These are phyloP conservation scores for Bos indicus DNA, from an alignment of 2,113 vertebrate genomes.

Conservation along the genomic window DNA sequence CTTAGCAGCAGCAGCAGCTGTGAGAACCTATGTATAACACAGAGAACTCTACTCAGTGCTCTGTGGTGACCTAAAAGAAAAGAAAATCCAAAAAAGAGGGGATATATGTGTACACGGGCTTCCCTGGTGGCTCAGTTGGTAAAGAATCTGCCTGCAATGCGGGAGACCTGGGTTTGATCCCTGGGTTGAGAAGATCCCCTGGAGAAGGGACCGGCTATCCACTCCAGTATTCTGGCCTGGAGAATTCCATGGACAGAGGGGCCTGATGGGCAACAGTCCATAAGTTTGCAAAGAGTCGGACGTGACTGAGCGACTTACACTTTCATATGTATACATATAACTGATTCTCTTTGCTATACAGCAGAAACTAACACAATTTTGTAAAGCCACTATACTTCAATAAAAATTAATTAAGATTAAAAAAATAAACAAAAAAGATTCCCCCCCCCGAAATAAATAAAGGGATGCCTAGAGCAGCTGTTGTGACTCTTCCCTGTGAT, in stretches of 20 bases:
- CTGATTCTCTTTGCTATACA: background rate
- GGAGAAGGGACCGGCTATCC: rapidly evolving
- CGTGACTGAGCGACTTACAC: background rate
- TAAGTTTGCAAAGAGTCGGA: background rate
- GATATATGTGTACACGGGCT: background rate
- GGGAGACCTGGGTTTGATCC: background rate
- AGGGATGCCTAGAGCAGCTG: background rate
- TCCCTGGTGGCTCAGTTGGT: background rate
- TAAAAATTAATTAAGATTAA: background rate
- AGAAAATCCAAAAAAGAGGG: background rate
- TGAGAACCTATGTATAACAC: background rate
- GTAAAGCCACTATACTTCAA: background rate
- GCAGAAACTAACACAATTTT: background rate
- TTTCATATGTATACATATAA: background rate
- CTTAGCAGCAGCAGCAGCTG: too few species aligned
- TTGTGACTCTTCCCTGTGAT: too few species aligned
- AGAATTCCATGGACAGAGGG: background rate
- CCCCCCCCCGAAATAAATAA: background rate
- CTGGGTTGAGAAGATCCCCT: background rate
- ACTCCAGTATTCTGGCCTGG: background rate
- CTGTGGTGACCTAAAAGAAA: background rate
- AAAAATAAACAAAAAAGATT: background rate
- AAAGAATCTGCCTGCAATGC: background rate
- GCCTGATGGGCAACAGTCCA: background rate
- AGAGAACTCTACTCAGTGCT: background rate